A percentile compares a stretch with the other conserved stretches of the same genome.
Evolutionary conservation across 2,888 invertebrate genomes (phyloP).

Genomic region (Parapristionchus giblindavisi): DNA sequence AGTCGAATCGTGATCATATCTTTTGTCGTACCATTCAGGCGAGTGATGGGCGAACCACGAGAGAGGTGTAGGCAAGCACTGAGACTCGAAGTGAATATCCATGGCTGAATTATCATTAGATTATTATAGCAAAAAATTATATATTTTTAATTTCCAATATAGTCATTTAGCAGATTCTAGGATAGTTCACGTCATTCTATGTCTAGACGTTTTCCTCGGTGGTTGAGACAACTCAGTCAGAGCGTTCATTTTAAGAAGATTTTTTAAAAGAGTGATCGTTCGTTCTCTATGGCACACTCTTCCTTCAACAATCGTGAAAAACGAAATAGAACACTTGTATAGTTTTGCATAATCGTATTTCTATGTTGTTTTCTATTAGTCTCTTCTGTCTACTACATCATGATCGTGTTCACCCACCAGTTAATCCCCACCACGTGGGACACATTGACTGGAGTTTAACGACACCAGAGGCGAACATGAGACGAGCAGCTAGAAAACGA

Average conservation of each 20-base stretch:
- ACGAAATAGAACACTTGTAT: not conserved
- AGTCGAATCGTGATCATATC: no score
- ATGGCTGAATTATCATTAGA: conserved; percentile 66
- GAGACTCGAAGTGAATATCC: conserved; percentile 79
- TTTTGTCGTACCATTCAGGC: conserved; percentile 77
- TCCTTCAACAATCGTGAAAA: not conserved
- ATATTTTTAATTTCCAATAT: no score
- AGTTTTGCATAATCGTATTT: no score
- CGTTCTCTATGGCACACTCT: not conserved
- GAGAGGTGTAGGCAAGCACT: conserved; percentile 80
- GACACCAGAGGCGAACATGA: conserved; percentile 80
- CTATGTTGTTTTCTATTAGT: not conserved
- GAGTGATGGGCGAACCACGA: conserved; percentile 81
- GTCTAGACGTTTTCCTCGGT: no score
- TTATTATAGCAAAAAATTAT: no score
- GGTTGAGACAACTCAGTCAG: no score
- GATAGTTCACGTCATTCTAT: no score
- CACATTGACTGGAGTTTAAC: conserved; percentile 80
- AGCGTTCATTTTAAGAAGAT: no score
- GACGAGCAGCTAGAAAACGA: conserved; percentile 80
- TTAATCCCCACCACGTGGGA: conserved; percentile 82
- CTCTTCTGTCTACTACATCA: not conserved
- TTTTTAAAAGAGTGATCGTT: no score
- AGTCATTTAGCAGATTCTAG: no score
- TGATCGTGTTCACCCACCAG: conserved; percentile 73